Base-by-base conservation (phyloP, 2,888 invertebrate genomes). In the Ormyrus thymus region DNA sequence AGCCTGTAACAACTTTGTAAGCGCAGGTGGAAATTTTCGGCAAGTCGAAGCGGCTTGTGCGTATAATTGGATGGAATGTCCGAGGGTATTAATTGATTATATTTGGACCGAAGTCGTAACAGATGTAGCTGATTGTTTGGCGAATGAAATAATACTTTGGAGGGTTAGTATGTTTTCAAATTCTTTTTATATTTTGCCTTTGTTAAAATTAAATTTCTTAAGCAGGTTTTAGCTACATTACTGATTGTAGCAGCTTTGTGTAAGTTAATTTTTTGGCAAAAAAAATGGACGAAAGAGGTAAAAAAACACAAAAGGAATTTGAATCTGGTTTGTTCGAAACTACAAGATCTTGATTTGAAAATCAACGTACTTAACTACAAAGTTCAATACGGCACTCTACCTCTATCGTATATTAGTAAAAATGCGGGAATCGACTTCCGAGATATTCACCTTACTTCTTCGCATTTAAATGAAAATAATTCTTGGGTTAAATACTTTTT, bases 91-190 rank as follows among this genome's bases (percentile, higher is more conserved):
- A 15, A 76, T 73, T 13, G 84, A 84, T 84, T 89, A 89, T 73
- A 75, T 88, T 56, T 89, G 89, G 89, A 85, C 83, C 8, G 89
- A 89, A 81, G 83, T 87, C 7, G 88, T 89, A 4, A 87, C 88
- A 7, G 89, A 89, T 56, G 89, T 89, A 29, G 84, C 86, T 10
- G 89, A 89, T 50, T 86, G 83, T 74, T 78, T 89, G 50, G 83
- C 82, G 1, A 85, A 84, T 70, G 88, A 89, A 53, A 81, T 82
- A 61, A 81, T 85, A 13, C 69, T 86, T 15, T 87, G 87, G 86
- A 83, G 84, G 84, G 88, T 88, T 83, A 82, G 80, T 10, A 29
- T 69, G 73, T 66, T 50, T 59, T 10, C 29, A 29, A 58, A 59
- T 15, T 46, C 15, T 50, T 56, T 61, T 45, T 48, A 45, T 59